Evolutionary conservation across 2,888 invertebrate species (phyloP).

Genomic region (Teleogryllus oceanicus): DNA sequence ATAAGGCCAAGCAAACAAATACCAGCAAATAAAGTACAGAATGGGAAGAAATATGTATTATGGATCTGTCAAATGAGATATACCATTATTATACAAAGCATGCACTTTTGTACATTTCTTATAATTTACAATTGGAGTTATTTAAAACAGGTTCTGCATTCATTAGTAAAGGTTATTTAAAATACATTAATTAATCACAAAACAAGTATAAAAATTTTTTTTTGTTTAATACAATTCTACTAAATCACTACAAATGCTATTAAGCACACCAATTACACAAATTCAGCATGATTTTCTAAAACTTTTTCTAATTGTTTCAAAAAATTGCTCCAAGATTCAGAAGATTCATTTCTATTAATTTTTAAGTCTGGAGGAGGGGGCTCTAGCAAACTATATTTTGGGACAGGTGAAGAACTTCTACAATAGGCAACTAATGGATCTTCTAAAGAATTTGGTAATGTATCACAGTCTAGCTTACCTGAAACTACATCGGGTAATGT

Average conservation of each 20-base stretch:
- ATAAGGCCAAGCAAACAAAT: background rate
- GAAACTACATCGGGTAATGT: slow-evolving; percentile 9
- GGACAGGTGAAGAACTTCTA: background rate
- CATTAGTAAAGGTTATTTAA: too few species aligned
- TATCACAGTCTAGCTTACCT: background rate
- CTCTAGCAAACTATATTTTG: slow-evolving; percentile 30
- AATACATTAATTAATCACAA: too few species aligned
- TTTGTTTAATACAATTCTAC: too few species aligned
- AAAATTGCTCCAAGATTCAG: slow-evolving; percentile 53
- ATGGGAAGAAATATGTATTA: background rate
- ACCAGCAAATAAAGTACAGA: background rate
- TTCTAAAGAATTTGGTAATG: background rate
- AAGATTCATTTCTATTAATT: slow-evolving; percentile 47
- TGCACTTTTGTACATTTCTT: too few species aligned
- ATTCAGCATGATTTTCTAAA: slow-evolving; percentile 50
- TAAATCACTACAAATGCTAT: too few species aligned
- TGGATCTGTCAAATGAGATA: too few species aligned
- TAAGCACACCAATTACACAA: slow-evolving; percentile 42
- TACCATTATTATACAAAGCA: too few species aligned
- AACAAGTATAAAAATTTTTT: too few species aligned
- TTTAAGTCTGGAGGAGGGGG: slow-evolving; percentile 36
- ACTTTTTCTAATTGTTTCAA: slow-evolving; percentile 52
- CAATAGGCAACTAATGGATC: background rate
- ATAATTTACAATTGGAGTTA: too few species aligned
- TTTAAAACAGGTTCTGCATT: too few species aligned